These are phyloP conservation scores for Onychomys leucogaster DNA, from an alignment of 2,797 vertebrate genomes.

Conservation along the genomic window DNA sequence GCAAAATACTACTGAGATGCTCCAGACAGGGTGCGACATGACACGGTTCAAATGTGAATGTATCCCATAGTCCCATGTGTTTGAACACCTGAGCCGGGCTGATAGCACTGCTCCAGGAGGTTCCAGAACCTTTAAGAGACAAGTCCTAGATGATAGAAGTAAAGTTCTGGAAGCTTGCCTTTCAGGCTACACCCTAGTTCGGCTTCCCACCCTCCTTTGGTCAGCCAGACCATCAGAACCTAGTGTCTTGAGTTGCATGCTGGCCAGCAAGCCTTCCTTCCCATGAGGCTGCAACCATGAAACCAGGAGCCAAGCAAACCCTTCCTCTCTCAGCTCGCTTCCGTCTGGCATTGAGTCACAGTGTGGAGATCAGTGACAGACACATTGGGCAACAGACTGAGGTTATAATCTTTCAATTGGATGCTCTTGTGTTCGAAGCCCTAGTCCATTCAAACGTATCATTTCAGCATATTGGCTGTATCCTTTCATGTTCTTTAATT, in stretches of 20 bases:
- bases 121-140: neutral
- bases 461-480: neutral
- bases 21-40: neutral
- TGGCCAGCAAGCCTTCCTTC: neutral
- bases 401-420: neutral
- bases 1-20: neutral
- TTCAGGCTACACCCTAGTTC: neutral
- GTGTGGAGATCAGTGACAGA: neutral
- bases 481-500: slow-evolving; percentile 45
- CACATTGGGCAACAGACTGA: neutral
- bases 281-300: neutral
- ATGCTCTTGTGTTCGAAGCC: neutral
- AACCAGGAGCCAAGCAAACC: neutral
- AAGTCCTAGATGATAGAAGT: neutral
- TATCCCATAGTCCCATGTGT: neutral
- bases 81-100: neutral
- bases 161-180: neutral
- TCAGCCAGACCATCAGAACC: neutral
- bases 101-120: neutral
- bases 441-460: neutral
- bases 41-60: neutral
- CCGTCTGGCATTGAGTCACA: neutral
- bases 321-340: neutral
- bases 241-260: neutral
- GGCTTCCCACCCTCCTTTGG: neutral